Conservation (phyloP, 2,888 invertebrate genomes). For the Drosophila atripex region DNA sequence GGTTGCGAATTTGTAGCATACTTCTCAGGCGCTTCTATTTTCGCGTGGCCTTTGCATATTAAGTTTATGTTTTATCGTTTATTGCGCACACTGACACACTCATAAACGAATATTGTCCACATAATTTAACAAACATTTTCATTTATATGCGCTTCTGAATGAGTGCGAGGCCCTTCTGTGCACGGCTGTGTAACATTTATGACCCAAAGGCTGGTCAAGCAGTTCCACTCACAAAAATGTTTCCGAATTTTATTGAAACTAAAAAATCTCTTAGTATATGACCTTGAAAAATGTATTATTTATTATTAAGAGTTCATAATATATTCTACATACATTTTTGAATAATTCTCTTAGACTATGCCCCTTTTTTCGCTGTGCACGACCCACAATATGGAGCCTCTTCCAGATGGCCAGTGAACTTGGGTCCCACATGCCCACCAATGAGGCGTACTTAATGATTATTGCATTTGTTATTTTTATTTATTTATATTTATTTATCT, state of each 20-base stretch:
- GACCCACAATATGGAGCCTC: conserved; percentile 6
- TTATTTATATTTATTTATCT: conserved; percentile 68
- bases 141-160: conserved; percentile 46
- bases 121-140: conserved; percentile 69
- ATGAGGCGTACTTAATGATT: conserved; percentile 72
- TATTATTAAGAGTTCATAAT: too few species aligned
- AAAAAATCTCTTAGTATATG: neutral
- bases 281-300: too few species aligned
- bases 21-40: conserved; percentile 43
- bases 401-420: conserved; percentile 26
- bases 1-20: conserved; percentile 29
- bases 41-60: conserved; percentile 62
- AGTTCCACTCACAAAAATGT: conserved; percentile 10
- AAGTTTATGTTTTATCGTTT: conserved; percentile 69
- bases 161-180: conserved; percentile 15
- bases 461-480: conserved; percentile 69
- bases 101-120: conserved; percentile 63
- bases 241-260: neutral
- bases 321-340: too few species aligned
- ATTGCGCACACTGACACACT: conserved; percentile 52
- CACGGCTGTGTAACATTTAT: conserved; percentile 38
- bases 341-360: neutral
- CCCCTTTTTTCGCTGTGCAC: neutral
- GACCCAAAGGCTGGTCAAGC: conserved; percentile 41
- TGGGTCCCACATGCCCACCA: conserved; percentile 46